Evolutionary conservation across 2,888 invertebrate species (phyloP).

Genomic region (Eueremaeus valkanovi): DNA sequence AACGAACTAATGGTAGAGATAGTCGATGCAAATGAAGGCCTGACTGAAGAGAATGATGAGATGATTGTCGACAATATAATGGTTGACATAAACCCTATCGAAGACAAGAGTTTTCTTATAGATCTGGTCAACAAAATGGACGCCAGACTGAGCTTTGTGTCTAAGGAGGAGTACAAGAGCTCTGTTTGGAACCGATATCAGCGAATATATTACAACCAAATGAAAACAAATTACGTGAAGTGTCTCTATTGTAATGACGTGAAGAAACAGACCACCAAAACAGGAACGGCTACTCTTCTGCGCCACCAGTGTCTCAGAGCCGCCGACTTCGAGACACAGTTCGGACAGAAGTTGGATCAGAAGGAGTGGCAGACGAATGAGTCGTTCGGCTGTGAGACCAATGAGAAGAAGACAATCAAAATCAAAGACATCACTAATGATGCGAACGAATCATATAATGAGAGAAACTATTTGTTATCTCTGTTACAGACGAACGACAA

Average conservation of each 20-base stretch:
- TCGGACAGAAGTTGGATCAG: not conserved
- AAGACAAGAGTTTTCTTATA: not conserved
- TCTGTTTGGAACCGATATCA: constrained; percentile 7
- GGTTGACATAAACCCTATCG: not conserved
- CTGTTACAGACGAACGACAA: not conserved
- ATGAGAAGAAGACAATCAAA: not conserved
- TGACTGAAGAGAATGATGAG: too few relatives aligned
- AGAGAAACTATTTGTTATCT: not conserved
- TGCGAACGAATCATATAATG: not conserved
- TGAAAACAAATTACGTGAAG: constrained; percentile 11
- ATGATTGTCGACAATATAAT: not conserved
- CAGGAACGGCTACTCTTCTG: not conserved
- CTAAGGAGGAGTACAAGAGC: not conserved
- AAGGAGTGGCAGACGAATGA: not conserved
- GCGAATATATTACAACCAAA: not conserved
- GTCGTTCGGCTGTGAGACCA: not conserved
- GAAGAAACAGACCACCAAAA: constrained; percentile 20
- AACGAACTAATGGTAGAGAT: too few relatives aligned
- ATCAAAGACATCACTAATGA: not conserved
- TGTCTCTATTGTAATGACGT: constrained; percentile 14
- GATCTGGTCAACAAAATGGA: constrained; percentile 20
- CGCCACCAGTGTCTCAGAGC: not conserved
- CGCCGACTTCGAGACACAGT: not conserved
- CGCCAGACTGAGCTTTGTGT: not conserved
- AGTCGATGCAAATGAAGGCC: not conserved